These are phyloP conservation scores for Oncorhynchus nerka DNA, from an alignment of 2,113 vertebrate genomes.

Conservation along the genomic window DNA sequence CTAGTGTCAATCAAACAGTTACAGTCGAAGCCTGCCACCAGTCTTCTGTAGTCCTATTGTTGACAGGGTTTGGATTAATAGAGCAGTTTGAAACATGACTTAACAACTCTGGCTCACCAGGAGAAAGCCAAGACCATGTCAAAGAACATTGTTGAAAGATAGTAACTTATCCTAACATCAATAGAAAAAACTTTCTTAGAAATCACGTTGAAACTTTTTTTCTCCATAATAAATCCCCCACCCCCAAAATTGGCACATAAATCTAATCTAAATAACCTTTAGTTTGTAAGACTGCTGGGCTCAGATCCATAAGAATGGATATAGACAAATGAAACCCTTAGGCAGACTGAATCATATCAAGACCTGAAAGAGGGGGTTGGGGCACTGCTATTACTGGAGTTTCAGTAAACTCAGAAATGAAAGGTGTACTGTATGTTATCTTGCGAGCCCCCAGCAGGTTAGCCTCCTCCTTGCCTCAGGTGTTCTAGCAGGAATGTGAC, in stretches of 20 bases:
- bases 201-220: not conserved
- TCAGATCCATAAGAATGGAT: not conserved
- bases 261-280: not conserved
- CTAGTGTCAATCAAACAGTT: not conserved
- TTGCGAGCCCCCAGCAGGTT: not conserved
- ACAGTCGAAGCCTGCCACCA: not conserved
- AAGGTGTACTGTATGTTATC: not conserved
- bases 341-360: not conserved
- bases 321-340: not conserved
- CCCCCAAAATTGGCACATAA: not conserved
- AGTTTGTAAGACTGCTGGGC: not conserved
- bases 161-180: too few relatives aligned
- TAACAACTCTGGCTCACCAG: not conserved
- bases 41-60: not conserved
- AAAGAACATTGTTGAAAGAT: too few relatives aligned
- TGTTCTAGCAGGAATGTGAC: conserved; percentile 7
- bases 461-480: not conserved
- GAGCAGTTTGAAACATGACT: not conserved
- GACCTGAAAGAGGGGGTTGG: not conserved
- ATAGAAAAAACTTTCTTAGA: too few relatives aligned
- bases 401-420: not conserved
- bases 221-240: not conserved
- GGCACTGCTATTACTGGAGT: not conserved
- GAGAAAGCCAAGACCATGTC: too few relatives aligned
- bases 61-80: not conserved